Evolutionary conservation across 1,140 invertebrate species (phyloP), one percentile per base, ranked within the genome.

Genomic region (Heliconius eleuchia): DNA sequence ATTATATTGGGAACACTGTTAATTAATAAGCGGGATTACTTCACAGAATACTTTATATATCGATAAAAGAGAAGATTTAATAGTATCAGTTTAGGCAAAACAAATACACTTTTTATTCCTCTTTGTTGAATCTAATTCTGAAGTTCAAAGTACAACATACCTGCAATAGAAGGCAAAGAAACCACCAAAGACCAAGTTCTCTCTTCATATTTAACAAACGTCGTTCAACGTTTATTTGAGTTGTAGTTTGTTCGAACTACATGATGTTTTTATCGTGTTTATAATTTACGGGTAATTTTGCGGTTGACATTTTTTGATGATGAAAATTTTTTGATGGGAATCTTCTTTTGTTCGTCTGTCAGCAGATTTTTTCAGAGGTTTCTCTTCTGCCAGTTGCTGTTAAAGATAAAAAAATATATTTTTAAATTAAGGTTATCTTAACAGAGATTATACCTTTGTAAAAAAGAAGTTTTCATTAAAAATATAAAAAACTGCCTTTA

Each of bases 111-210:
- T 46, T 46, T 46, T 46, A 46, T 4, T 46, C 4, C 13, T 46
- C 42, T 46, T 4, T 16, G 42, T 16, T 0, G 42, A 46, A 46
- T 16, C 3, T 16, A 46, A 3, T 46, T 46, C 42, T 46, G 13
- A 5, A 46, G 4, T 46, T 16, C 3, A 46, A 46, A 16, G 42
- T 16, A 16, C 60, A 3, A 78, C 76, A 74, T 76, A 92, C 91
- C 89, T 91, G 90, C 74, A 91, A 71, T 6, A 92, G 81, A 37
- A 92, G 80, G 84, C 83, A 84, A 9, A 91, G 76, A 8, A 92
- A 81, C 83, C 84, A 87, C 86, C 86, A 91, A 71, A 91, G 73
- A 39, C 79, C 83, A 71, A 83, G 55, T 60, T 81, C 79, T 34
- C 83, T 84, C 85, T 88, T 90, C 89, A 91, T 91, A 84, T 89